Evolutionary conservation across 2,113 vertebrate genomes (phyloP).

Genomic region (Platycercus adscitus): DNA sequence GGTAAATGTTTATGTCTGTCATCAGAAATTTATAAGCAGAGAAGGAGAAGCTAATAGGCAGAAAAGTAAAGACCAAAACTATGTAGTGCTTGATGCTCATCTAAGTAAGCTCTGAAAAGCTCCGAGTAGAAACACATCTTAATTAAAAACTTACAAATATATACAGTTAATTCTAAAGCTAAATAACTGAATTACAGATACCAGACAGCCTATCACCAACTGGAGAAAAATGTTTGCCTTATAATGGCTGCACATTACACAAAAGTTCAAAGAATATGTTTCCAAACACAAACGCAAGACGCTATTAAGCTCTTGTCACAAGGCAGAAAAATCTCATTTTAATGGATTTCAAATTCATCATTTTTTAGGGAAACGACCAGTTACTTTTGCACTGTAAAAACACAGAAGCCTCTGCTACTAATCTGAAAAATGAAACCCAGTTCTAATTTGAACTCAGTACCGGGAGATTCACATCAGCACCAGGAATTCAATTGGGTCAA

Average conservation of each 20-base stretch:
- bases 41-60: constrained; percentile 53
- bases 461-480: neutral
- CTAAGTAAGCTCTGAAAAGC: constrained; percentile 57
- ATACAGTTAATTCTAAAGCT: constrained; percentile 71
- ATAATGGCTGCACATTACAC: constrained; percentile 16
- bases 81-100: constrained; percentile 41
- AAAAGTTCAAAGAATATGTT: constrained; percentile 60
- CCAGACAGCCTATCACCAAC: constrained; percentile 57
- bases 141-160: constrained; percentile 63
- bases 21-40: constrained; percentile 68
- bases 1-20: constrained; percentile 70
- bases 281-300: constrained; percentile 64
- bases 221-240: constrained; percentile 59
- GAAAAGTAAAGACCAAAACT: constrained; percentile 25
- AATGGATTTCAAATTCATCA: constrained; percentile 46
- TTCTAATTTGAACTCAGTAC: neutral
- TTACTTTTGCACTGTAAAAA: neutral
- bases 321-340: constrained; percentile 44
- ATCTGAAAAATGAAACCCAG: neutral
- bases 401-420: neutral
- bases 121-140: constrained; percentile 47
- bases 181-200: constrained; percentile 63
- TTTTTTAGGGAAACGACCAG: constrained; percentile 20
- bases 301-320: constrained; percentile 55
- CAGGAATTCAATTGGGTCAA: neutral